These are phyloP conservation scores for Tenthredo livida DNA, from an alignment of 2,888 invertebrate species.

Conservation along the genomic window DNA sequence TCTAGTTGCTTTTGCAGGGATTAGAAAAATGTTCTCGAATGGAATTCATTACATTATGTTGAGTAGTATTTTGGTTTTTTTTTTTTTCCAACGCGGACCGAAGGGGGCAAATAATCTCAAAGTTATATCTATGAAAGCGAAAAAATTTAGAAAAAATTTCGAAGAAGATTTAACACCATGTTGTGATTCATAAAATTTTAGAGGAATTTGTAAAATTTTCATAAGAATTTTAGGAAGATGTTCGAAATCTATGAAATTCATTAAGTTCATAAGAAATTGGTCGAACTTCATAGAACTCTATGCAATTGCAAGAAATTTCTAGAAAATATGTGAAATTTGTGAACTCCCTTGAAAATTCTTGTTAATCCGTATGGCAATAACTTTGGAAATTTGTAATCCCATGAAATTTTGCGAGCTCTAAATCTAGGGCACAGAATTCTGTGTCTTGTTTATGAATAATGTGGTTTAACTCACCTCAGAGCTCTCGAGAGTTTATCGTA, in stretches of 20 bases:
- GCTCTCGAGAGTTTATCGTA: constrained; percentile 99
- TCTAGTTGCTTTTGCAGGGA: background rate
- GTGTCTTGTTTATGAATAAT: background rate
- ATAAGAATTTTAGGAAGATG: background rate
- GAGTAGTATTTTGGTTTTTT: background rate
- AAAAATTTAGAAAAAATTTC: too few relatives aligned
- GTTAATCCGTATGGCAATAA: background rate
- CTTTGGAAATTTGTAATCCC: background rate
- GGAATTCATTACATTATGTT: background rate
- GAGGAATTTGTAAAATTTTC: too few relatives aligned
- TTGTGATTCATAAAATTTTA: too few relatives aligned
- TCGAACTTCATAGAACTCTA: background rate
- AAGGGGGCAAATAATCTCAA: background rate
- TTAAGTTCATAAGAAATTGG: too few relatives aligned
- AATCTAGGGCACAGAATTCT: background rate
- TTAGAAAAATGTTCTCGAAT: background rate
- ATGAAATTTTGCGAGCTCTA: background rate
- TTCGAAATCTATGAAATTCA: background rate
- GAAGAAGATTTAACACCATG: too few relatives aligned
- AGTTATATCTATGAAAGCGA: background rate
- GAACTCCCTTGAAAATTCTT: background rate
- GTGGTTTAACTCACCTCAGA: constrained; percentile 85
- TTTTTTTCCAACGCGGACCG: too few relatives aligned
- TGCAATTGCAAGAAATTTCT: background rate
- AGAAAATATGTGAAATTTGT: background rate